Base-by-base conservation (phyloP, 2,113 vertebrate genomes). In the Melanerpes formicivorus region DNA sequence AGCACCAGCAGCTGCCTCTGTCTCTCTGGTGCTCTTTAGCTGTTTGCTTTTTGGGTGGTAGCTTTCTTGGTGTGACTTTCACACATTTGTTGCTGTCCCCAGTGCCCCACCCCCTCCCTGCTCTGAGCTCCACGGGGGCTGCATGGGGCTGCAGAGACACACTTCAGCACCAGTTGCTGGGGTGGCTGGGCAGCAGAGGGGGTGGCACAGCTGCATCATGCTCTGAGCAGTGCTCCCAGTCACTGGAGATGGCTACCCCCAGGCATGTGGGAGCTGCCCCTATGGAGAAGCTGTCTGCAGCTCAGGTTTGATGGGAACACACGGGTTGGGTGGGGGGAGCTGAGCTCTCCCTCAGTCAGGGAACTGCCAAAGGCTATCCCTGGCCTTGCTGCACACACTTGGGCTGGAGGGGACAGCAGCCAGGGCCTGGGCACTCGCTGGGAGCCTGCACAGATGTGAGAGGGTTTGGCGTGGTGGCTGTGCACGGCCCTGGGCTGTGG, bases 141-240 rank as follows among this genome's bases (percentile, higher is more conserved):
- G 19, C 1, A 0, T 8, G n/a, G n/a, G n/a, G n/a, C n/a, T n/a
- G n/a, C 8, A 65, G 69, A 67, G 18, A 34, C 23, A 21, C 17
- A 3, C 70, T 85, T 50, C 71, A 52, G 46, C 15, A 44, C 18
- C 27, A 16, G 25, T 11, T 42, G 59, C 12, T 23, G 44, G 73
- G 12, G 30, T 34, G 48, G 29, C 48, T 44, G 42, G 63, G 63
- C 2, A 2, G 18, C 12, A 48, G 58, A 26, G 22, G 4, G 29
- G 14, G 18, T 44, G 54, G 12, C 58, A 44, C 0, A 0, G 32
- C n/a, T 30, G 26, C 34, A 26, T 55, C 0, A 0, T 1, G 2
- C 42, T 14, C 56, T 1, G 1, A 4, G 26, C 1, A 0, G 2
- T 40, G 74, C 14, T 63, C 19, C 56, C 13, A 3, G 0, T 22